phyloP scores from a whole-genome alignment of 1,140 invertebrate genomes.

The Rhyzopertha dominica region DNA sequence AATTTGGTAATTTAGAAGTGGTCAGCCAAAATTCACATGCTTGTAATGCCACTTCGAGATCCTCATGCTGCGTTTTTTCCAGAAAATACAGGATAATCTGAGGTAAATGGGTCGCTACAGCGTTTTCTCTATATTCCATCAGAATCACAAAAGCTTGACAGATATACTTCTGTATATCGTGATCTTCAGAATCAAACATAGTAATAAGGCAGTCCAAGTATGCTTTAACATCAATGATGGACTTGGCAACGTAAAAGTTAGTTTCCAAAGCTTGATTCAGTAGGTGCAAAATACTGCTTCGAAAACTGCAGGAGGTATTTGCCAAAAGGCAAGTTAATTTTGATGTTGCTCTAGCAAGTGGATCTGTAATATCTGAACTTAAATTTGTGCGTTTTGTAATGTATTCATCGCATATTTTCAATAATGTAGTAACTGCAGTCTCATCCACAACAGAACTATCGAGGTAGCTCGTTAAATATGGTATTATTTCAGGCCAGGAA shows the following conservation, averaged over 20 bases:
- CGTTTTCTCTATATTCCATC: conserved; percentile 38
- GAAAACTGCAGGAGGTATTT: conserved; percentile 11
- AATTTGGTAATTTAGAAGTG: conserved; percentile 90
- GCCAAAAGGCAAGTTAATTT: conserved; percentile 23
- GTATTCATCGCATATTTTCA: conserved; percentile 40
- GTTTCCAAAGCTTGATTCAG: conserved; percentile 41
- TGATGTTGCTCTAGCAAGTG: too few relatives aligned
- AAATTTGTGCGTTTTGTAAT: too few relatives aligned
- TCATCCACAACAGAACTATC: conserved; percentile 33
- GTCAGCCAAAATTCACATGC: conserved; percentile 99
- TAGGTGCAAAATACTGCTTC: conserved; percentile 16
- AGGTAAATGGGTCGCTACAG: conserved; percentile 79
- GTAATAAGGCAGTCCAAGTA: too few relatives aligned
- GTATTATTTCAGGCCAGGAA: conserved; percentile 36
- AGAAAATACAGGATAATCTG: conserved; percentile 98
- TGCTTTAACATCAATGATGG: conserved; percentile 18
- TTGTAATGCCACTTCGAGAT: conserved; percentile 91
- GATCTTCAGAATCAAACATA: conserved; percentile 31
- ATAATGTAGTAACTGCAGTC: conserved; percentile 37
- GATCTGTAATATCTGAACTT: too few relatives aligned
- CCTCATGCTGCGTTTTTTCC: conserved; percentile 84
- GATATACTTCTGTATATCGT: conserved; percentile 36
- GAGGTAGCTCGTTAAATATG: conserved; percentile 32
- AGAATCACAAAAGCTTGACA: conserved; percentile 42
- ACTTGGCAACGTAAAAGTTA: conserved; percentile 30